These are phyloP conservation scores for Trissolcus basalis DNA, from an alignment of 1,140 invertebrate genomes.

Conservation along the genomic window DNA sequence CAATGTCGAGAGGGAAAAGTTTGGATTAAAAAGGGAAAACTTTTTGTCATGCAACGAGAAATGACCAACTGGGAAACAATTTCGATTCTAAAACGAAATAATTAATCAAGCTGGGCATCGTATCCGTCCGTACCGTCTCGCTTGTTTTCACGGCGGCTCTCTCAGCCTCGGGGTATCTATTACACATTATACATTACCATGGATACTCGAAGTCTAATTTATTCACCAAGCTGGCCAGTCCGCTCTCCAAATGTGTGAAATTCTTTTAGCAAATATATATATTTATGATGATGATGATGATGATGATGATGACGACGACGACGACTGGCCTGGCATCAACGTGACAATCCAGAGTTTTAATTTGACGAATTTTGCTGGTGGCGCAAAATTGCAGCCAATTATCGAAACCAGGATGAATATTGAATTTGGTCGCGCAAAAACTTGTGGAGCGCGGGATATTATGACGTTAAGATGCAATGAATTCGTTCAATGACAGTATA, in stretches of 20 bases:
- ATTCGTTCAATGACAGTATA: constrained; percentile 55
- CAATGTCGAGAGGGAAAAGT: too few relatives aligned
- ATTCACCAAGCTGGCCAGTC: constrained; percentile 61
- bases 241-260: too few relatives aligned
- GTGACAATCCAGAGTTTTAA: too few relatives aligned
- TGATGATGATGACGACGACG: too few relatives aligned
- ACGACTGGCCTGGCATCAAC: too few relatives aligned
- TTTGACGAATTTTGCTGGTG: too few relatives aligned
- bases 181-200: constrained; percentile 74
- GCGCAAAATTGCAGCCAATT: too few relatives aligned
- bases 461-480: constrained; percentile 48
- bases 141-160: constrained; percentile 27
- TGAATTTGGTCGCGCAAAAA: background rate
- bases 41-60: constrained; percentile 44
- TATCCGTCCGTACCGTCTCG: constrained; percentile 26
- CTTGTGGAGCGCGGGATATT: constrained; percentile 10
- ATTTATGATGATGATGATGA: too few relatives aligned
- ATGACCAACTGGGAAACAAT: constrained; percentile 56
- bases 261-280: too few relatives aligned
- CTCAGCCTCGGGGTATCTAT: constrained; percentile 67
- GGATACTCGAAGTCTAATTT: constrained; percentile 74
- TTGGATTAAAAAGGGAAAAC: too few relatives aligned
- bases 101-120: constrained; percentile 68
- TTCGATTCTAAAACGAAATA: constrained; percentile 71
- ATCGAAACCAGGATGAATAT: too few relatives aligned